Evolutionary conservation across 1,140 invertebrate genomes (phyloP), one percentile per base, ranked within the genome.

Genomic region (Xylocopa sonorina): DNA sequence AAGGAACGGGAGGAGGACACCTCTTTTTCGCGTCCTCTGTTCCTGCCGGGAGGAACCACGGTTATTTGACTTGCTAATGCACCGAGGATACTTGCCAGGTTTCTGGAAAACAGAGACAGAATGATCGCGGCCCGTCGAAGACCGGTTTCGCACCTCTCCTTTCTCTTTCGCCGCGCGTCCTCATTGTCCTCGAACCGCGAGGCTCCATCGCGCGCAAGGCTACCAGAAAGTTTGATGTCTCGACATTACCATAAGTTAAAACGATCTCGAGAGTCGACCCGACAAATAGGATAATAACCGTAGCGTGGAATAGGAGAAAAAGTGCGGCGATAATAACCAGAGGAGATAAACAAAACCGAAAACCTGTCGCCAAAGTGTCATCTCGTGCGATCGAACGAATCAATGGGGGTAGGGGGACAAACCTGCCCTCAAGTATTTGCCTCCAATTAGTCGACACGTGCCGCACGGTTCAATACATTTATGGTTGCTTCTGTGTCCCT

Each of bases 61-160:
- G 78, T 84, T 88, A 90, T 90, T 86, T 90, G 89, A 90, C 89
- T 89, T 89, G 88, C 88, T 90, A 90, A 90, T 90, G 78, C 78
- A 87, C 72, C 64, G 71, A 73, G 81, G 84, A 89, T 89, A 89
- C 86, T 84, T 82, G 60, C 34, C 57, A 81, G 84, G 85, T 88
- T 89, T 89, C 84, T 71, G 67, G 71, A 46, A 62, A 78, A 27
- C 34, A 60, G 51, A n/a, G 34, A 60, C 67, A 10, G 67, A 51
- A 71, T 71, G 34, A 63, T 66, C 72, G 34, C 24, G 48, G 48
- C 27, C 34, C 53, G 75, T 68, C 32, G 43, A 60, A 78, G 53
- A 69, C 55, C 53, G 66, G 55, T 51, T 69, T 85, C 79, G 67
- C 68, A 77, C 85, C 63, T 77, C 51, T n/a, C n/a, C n/a, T 72